Evolutionary conservation across 2,888 invertebrate species (phyloP).

Genomic region (Muschampia staudingeri): DNA sequence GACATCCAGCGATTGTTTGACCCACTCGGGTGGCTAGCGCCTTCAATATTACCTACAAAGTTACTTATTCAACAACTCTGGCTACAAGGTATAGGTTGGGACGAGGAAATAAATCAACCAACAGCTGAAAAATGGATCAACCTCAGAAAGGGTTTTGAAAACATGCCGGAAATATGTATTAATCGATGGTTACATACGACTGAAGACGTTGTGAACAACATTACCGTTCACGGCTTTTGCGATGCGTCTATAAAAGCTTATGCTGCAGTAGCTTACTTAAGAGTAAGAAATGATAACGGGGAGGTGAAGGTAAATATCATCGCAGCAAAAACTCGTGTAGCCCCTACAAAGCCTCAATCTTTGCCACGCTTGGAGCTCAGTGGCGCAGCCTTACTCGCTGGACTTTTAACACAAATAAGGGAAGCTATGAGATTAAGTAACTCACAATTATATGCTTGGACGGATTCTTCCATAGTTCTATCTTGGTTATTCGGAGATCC

Average conservation of each 20-base stretch:
- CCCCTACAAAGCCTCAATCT: neutral
- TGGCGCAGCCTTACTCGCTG: conserved; percentile 49
- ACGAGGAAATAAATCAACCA: conserved; percentile 18
- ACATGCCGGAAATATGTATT: neutral
- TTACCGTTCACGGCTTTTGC: conserved; percentile 25
- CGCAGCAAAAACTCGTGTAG: conserved; percentile 5
- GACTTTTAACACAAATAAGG: conserved; percentile 45
- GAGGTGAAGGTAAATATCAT: neutral
- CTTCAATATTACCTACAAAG: conserved; percentile 63
- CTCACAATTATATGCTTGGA: conserved; percentile 47
- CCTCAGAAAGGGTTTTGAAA: neutral
- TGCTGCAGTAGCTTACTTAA: conserved; percentile 48
- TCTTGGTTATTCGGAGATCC: conserved; percentile 48
- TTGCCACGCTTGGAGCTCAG: neutral
- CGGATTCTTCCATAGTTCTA: conserved; percentile 52
- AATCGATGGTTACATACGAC: conserved; percentile 22
- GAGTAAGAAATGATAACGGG: conserved; percentile 10
- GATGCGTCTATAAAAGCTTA: conserved; percentile 50
- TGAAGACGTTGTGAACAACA: neutral
- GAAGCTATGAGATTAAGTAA: conserved; percentile 50
- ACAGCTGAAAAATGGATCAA: neutral
- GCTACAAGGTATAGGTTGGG: conserved; percentile 35
- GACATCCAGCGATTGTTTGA: conserved; percentile 59
- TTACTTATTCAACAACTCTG: conserved; percentile 63
- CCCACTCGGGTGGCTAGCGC: conserved; percentile 67